Percentiles rank a stretch among this genome's conserved stretches.
These are phyloP conservation scores for Ctenomys sociabilis DNA, from an alignment of 2,113 vertebrate species.

Conservation along the genomic window DNA sequence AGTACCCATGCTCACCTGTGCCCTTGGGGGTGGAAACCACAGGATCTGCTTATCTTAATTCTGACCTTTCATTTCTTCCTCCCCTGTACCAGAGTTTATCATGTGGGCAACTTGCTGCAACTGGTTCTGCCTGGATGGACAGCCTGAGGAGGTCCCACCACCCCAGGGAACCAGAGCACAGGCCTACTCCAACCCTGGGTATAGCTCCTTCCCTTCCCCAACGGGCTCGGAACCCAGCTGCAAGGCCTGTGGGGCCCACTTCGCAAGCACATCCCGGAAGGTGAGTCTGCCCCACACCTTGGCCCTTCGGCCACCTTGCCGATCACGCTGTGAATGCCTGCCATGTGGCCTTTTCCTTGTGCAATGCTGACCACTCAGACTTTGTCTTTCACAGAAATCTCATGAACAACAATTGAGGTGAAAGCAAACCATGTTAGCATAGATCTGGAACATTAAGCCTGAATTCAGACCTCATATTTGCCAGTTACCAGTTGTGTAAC, in stretches of 20 bases:
- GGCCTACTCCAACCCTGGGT: conserved; percentile 93
- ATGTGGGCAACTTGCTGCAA: conserved; percentile 97
- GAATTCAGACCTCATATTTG: background rate
- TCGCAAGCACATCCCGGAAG: conserved; percentile 87
- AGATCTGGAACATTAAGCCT: background rate
- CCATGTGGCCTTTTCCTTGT: background rate
- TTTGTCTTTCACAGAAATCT: background rate
- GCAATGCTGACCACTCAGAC: background rate
- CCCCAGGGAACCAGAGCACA: conserved; percentile 81
- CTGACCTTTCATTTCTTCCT: conserved; percentile 19
- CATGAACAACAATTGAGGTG: background rate
- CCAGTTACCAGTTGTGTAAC: background rate
- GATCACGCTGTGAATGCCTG: background rate
- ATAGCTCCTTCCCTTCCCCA: conserved; percentile 91
- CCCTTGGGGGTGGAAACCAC: background rate
- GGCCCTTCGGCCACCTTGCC: background rate
- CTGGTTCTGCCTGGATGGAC: conserved; percentile 94
- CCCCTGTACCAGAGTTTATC: conserved; percentile 78
- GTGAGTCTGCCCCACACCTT: conserved; percentile 80
- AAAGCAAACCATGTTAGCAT: background rate
- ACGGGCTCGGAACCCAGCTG: conserved; percentile 88
- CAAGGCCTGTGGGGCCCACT: conserved; percentile 89
- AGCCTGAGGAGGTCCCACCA: conserved; percentile 82
- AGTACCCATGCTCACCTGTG: too few species aligned
- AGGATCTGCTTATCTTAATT: background rate